phyloP scores from a whole-genome alignment of 2,797 vertebrate genomes.

The Alfaro cultratus region DNA sequence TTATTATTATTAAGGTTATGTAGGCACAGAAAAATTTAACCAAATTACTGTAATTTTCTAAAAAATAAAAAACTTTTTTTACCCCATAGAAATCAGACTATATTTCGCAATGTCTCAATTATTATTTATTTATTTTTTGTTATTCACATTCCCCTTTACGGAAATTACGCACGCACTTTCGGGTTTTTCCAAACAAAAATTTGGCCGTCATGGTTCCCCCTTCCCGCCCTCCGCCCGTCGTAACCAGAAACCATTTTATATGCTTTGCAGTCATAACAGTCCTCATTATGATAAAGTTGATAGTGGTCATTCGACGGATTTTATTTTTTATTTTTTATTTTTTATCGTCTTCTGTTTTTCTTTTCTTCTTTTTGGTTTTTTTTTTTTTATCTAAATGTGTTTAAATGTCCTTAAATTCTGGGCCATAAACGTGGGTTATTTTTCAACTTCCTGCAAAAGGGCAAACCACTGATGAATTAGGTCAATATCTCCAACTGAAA shows the following conservation, averaged over 20 bases:
- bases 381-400: not conserved
- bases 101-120: not conserved
- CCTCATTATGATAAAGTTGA: not conserved
- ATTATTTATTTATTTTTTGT: not conserved
- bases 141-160: not conserved
- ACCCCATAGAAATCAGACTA: not conserved
- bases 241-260: constrained; percentile 21
- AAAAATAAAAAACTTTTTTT: not conserved
- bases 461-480: constrained; percentile 43
- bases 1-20: not conserved
- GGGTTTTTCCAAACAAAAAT: constrained; percentile 10
- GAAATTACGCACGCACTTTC: not conserved
- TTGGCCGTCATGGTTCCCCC: constrained; percentile 1
- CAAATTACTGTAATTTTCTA: constrained; percentile 6
- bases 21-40: not conserved
- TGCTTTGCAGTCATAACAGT: constrained; percentile 26
- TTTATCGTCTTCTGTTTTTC: no score
- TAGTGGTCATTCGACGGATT: not conserved
- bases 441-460: constrained; percentile 29
- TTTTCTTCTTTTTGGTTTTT: no score
- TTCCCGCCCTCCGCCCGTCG: not conserved
- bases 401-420: not conserved
- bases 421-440: constrained; percentile 48
- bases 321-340: not conserved
- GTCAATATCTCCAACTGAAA: constrained; percentile 54